Evolutionary conservation across 2,113 vertebrate genomes (phyloP).

Genomic region (Mystacornis crossleyi): DNA sequence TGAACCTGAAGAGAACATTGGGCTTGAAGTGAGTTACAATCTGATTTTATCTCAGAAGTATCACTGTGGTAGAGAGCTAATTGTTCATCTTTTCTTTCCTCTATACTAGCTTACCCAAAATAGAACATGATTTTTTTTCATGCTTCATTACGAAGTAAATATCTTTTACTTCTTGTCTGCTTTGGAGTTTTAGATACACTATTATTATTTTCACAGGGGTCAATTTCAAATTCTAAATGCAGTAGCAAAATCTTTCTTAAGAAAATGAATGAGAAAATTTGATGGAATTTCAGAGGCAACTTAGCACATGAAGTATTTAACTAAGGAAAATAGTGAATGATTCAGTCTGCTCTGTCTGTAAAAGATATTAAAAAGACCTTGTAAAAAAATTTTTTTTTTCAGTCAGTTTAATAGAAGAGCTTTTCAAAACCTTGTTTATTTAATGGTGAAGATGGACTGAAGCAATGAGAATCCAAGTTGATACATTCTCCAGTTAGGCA

Average conservation of each 20-base stretch:
- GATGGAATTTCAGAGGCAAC: neutral
- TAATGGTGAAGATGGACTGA: neutral
- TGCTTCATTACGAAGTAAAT: neutral
- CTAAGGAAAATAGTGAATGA: neutral
- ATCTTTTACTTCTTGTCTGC: neutral
- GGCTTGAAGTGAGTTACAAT: neutral
- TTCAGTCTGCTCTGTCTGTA: neutral
- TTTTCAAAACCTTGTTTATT: neutral
- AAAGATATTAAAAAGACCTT: neutral
- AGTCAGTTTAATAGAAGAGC: neutral
- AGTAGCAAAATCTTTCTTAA: neutral
- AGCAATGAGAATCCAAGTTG: neutral
- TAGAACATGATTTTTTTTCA: neutral
- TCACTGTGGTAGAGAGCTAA: neutral
- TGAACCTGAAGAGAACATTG: neutral
- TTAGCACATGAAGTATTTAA: neutral
- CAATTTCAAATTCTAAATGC: neutral
- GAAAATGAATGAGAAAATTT: neutral
- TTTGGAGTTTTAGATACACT: neutral
- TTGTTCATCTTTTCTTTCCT: conserved; percentile 24
- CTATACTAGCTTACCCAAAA: neutral
- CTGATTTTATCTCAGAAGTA: neutral
- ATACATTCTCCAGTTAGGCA: neutral
- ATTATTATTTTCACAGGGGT: neutral
- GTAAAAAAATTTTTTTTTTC: neutral